Conservation (phyloP, 2,797 vertebrate genomes). For the Dryobates pubescens region DNA sequence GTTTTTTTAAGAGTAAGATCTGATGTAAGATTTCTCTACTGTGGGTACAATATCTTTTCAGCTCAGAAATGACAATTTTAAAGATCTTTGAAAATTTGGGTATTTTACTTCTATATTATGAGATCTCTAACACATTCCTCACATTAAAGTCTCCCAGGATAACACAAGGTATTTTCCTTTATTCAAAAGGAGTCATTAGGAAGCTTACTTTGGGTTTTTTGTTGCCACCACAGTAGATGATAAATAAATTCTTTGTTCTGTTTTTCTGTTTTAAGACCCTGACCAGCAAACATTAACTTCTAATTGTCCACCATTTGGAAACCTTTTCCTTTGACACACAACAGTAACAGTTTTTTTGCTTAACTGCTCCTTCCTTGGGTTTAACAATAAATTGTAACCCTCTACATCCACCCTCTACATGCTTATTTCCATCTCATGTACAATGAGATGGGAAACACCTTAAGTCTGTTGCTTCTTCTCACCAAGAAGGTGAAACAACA, state of each 20-base stretch:
- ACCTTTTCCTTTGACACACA: not conserved
- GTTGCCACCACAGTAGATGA: not conserved
- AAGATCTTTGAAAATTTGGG: not conserved
- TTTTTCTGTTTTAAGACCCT: not conserved
- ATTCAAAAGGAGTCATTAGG: not conserved
- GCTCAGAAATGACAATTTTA: not conserved
- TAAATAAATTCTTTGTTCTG: not conserved
- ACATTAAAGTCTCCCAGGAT: not conserved
- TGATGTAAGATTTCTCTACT: not conserved
- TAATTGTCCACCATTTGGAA: not conserved
- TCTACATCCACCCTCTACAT: not conserved
- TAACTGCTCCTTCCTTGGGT: not conserved
- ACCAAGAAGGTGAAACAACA: not conserved
- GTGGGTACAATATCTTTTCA: not conserved
- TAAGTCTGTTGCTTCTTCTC: not conserved
- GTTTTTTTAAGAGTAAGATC: not conserved
- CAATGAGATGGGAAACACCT: not conserved
- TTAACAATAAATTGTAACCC: not conserved
- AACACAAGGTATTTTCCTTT: not conserved
- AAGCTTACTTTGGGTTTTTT: not conserved
- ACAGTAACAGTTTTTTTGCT: not conserved
- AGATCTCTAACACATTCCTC: not conserved
- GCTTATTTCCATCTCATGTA: not conserved
- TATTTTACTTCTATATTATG: not conserved
- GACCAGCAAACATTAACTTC: not conserved